Percentiles rank a stretch among this genome's conserved stretches.
phyloP scores from a whole-genome alignment of 2,797 vertebrate genomes.

The Orestias chungarensis region DNA sequence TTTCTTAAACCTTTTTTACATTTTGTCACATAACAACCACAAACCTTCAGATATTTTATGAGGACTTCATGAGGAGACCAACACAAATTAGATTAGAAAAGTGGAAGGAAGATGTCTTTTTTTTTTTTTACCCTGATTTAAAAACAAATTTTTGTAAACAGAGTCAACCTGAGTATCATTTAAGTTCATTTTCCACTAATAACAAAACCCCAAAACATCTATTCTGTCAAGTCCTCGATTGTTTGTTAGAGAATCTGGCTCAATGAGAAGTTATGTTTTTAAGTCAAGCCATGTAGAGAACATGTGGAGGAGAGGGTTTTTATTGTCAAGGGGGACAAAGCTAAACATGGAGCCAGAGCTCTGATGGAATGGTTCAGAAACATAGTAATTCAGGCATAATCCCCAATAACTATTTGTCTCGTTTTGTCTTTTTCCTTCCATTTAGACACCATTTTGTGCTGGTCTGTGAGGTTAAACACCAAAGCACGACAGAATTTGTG shows the following conservation, averaged over 20 bases:
- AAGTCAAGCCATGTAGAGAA: not conserved
- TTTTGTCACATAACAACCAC: not conserved
- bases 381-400: no score
- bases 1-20: not conserved
- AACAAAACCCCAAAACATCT: no score
- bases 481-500: not conserved
- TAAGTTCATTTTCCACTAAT: not conserved
- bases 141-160: not conserved
- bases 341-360: not conserved
- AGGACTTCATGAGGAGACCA: not conserved
- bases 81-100: not conserved
- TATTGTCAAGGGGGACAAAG: not conserved
- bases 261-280: not conserved
- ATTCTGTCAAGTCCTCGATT: not conserved
- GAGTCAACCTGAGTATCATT: not conserved
- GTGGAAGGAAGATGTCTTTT: not conserved
- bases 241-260: not conserved
- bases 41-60: not conserved
- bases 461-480: not conserved
- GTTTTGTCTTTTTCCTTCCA: not conserved
- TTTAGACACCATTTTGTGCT: not conserved
- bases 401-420: no score
- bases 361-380: not conserved
- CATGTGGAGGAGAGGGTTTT: not conserved
- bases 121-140: constrained; percentile 22